Evolutionary conservation across 2,888 invertebrate genomes (phyloP).

Genomic region (Ormyrus thymus): DNA sequence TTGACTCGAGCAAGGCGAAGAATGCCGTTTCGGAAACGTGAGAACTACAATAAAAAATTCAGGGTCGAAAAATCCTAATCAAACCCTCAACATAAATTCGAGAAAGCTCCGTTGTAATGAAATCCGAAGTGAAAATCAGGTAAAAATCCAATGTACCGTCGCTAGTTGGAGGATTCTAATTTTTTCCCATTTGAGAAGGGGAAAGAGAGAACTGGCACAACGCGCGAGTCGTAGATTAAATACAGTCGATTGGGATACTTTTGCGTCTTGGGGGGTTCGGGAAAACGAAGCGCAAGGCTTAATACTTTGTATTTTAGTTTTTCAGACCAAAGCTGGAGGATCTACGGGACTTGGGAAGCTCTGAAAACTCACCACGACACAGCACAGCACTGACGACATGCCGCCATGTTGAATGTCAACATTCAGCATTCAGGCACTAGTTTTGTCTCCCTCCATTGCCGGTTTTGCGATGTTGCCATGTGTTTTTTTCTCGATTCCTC

Average conservation of each 20-base stretch:
- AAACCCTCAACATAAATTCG: background rate
- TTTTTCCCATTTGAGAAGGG: conserved; percentile 55
- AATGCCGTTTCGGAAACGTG: conserved; percentile 30
- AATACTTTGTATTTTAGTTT: conserved; percentile 19
- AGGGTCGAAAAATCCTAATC: background rate
- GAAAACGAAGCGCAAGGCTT: background rate
- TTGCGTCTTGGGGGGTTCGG: background rate
- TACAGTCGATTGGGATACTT: background rate
- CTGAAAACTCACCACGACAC: conserved; percentile 92
- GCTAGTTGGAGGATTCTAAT: conserved; percentile 66
- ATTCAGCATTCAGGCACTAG: conserved; percentile 67
- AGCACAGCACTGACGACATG: conserved; percentile 97
- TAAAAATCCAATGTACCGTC: conserved; percentile 51
- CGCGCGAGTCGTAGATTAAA: conserved; percentile 40
- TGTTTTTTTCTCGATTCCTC: conserved; percentile 30
- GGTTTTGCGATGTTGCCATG: conserved; percentile 54
- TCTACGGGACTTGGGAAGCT: conserved; percentile 49
- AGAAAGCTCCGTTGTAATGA: background rate
- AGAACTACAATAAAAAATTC: conserved; percentile 20
- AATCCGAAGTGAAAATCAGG: conserved; percentile 31
- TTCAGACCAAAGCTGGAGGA: conserved; percentile 61
- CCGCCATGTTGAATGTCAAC: conserved; percentile 95
- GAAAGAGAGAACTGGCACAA: conserved; percentile 44
- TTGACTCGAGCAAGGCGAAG: conserved; percentile 40
- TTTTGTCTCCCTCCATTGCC: conserved; percentile 57